A percentile compares a stretch with the other conserved stretches of the same genome.
phyloP scores from a whole-genome alignment of 2,888 invertebrate species.

The Rotaria magnacalcarata region DNA sequence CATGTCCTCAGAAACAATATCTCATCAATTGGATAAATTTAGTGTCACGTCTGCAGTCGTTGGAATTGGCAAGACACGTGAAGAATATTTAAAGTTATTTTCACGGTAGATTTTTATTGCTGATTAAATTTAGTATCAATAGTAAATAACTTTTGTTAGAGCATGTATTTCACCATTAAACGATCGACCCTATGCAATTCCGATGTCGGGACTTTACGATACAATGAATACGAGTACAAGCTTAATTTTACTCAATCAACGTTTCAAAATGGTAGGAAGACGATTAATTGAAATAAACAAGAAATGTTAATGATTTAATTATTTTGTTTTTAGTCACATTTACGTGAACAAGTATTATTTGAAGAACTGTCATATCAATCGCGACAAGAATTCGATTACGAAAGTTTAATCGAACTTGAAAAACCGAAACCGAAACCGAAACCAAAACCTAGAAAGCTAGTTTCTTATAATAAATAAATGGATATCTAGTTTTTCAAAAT shows the following conservation, averaged over 20 bases:
- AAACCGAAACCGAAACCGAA: too few relatives aligned
- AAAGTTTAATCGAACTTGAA: too few relatives aligned
- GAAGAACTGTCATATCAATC: too few relatives aligned
- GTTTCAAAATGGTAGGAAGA: not conserved
- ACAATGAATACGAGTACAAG: not conserved
- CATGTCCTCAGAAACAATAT: not conserved
- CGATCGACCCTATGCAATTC: not conserved
- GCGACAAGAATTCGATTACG: too few relatives aligned
- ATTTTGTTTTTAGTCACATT: not conserved
- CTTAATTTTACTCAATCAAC: not conserved
- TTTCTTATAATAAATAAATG: too few relatives aligned
- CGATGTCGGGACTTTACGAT: not conserved
- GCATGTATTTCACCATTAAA: not conserved
- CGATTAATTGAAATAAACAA: not conserved
- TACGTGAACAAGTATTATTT: not conserved
- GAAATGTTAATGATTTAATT: not conserved
- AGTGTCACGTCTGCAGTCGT: not conserved
- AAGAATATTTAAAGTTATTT: not conserved
- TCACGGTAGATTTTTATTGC: not conserved
- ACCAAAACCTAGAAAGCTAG: too few relatives aligned
- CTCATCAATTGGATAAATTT: not conserved
- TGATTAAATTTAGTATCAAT: too few relatives aligned
- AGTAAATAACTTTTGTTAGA: not conserved
- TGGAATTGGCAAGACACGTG: not conserved
- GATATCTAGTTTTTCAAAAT: too few relatives aligned